Conservation (phyloP, 2,797 vertebrate genomes). For the Sebastes matsubarae region DNA sequence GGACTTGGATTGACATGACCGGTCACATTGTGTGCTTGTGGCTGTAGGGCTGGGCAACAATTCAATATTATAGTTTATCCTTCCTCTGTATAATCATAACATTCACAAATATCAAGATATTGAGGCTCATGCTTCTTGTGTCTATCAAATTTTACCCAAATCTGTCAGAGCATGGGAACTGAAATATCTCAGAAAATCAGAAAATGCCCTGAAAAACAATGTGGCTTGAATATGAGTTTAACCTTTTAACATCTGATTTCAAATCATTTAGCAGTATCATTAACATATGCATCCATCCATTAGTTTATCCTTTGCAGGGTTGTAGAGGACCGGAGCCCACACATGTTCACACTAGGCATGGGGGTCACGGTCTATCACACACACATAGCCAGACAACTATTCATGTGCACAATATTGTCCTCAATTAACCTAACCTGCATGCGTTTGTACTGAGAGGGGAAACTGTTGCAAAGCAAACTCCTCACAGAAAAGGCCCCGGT, state of each 20-base stretch:
- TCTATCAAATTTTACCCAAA: background rate
- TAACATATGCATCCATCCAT: background rate
- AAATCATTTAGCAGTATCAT: background rate
- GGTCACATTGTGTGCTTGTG: background rate
- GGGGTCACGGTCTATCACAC: no score
- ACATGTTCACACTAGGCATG: no score
- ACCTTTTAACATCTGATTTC: background rate
- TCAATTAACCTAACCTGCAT: background rate
- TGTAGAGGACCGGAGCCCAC: background rate
- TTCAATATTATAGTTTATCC: background rate
- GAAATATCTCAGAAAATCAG: background rate
- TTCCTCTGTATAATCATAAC: background rate
- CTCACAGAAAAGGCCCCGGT: background rate
- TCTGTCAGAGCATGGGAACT: background rate
- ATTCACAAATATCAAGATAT: background rate
- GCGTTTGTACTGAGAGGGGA: background rate
- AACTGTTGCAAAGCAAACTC: background rate
- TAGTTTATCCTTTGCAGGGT: background rate
- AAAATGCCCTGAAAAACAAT: background rate
- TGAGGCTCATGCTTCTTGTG: background rate
- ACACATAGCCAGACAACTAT: background rate
- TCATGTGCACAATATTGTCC: background rate
- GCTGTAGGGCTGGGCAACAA: background rate
- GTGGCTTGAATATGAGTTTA: background rate
- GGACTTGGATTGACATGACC: background rate